Evolutionary conservation across 2,888 invertebrate genomes (phyloP).

Genomic region (Xylota segnis): DNA sequence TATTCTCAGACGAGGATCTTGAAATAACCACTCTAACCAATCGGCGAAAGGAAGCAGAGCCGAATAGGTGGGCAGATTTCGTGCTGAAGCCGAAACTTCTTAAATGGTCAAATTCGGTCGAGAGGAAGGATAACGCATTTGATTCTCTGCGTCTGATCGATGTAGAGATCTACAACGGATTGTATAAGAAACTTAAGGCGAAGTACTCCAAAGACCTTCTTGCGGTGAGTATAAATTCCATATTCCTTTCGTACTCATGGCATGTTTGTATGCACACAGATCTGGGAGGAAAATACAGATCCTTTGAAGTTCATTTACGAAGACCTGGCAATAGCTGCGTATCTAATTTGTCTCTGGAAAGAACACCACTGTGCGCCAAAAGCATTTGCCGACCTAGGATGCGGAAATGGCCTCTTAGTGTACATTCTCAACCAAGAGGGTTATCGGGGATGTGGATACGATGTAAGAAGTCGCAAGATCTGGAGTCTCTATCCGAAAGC

Average conservation of each 20-base stretch:
- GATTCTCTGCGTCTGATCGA: slow-evolving; percentile 89
- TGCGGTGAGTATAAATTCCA: slow-evolving; percentile 85
- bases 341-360: slow-evolving; percentile 93
- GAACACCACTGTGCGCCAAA: slow-evolving; percentile 84
- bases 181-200: slow-evolving; percentile 90
- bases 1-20: slow-evolving; percentile 70
- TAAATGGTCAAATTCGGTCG: slow-evolving; percentile 79
- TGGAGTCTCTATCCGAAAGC: slow-evolving; percentile 92
- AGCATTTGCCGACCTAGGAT: slow-evolving; percentile 96
- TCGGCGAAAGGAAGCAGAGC: slow-evolving; percentile 51
- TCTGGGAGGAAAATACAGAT: slow-evolving; percentile 97
- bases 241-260: neutral
- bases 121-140: slow-evolving; percentile 85
- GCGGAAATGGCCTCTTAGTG: slow-evolving; percentile 98
- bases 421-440: slow-evolving; percentile 94
- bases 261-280: slow-evolving; percentile 84
- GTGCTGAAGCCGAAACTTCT: slow-evolving; percentile 85
- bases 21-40: slow-evolving; percentile 43
- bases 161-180: slow-evolving; percentile 88
- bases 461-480: slow-evolving; percentile 93
- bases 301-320: slow-evolving; percentile 98
- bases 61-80: slow-evolving; percentile 80
- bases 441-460: slow-evolving; percentile 92
- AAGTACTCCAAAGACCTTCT: slow-evolving; percentile 92
- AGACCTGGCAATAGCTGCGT: slow-evolving; percentile 97